Evolutionary conservation across 1,140 invertebrate genomes (phyloP).

Genomic region (Camponotus pennsylvanicus): DNA sequence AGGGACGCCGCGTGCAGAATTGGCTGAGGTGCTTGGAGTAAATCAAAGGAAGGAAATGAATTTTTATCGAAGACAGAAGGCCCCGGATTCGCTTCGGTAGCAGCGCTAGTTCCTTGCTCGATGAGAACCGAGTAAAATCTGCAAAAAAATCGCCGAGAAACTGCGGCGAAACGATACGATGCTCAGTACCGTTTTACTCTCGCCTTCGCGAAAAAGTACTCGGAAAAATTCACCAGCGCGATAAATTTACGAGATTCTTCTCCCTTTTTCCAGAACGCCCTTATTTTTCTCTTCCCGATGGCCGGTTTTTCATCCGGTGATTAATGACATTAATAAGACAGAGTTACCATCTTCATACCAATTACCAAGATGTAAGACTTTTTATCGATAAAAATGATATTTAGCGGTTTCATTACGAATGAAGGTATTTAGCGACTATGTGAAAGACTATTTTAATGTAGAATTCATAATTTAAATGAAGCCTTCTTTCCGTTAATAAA

Average conservation of each 20-base stretch:
- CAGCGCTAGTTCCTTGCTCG: conserved; percentile 51
- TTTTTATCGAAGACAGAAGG: conserved; percentile 79
- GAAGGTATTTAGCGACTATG: background rate
- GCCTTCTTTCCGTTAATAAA: background rate
- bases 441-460: background rate
- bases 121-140: conserved; percentile 71
- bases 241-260: conserved; percentile 65
- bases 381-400: conserved; percentile 28
- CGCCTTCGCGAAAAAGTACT: conserved; percentile 65
- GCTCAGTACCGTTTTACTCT: conserved; percentile 48
- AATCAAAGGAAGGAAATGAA: conserved; percentile 82
- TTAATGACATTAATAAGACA: conserved; percentile 79
- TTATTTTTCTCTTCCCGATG: conserved; percentile 65
- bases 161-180: conserved; percentile 76
- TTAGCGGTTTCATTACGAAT: background rate
- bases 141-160: conserved; percentile 69
- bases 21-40: conserved; percentile 73
- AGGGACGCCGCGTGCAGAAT: conserved; percentile 54
- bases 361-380: conserved; percentile 37
- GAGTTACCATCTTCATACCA: conserved; percentile 44
- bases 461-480: background rate
- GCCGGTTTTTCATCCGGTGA: conserved; percentile 60
- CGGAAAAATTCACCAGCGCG: conserved; percentile 37
- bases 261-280: conserved; percentile 41
- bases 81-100: conserved; percentile 42